Conservation (phyloP, 1,140 invertebrate genomes). For the Tetranychus urticae region DNA sequence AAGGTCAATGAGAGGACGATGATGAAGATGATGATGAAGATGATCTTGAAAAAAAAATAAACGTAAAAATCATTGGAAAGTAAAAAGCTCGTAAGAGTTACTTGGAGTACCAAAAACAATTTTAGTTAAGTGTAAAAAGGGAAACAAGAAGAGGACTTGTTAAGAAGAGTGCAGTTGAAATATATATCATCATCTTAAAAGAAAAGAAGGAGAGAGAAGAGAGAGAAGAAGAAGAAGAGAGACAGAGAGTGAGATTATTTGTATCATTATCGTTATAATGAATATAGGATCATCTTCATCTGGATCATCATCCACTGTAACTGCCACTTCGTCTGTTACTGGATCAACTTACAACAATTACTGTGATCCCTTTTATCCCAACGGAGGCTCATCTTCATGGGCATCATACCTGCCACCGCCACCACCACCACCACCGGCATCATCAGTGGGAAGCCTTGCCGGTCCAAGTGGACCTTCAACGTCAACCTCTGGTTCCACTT, state of each 20-base stretch:
- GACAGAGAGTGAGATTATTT: not conserved
- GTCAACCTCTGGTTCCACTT: not conserved
- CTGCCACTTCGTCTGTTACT: no score
- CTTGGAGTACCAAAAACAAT: no score
- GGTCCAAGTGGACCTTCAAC: not conserved
- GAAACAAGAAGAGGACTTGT: no score
- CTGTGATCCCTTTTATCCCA: conserved; percentile 9
- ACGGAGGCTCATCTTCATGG: conserved; percentile 6
- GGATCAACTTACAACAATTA: not conserved
- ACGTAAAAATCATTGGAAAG: no score
- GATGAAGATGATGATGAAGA: no score
- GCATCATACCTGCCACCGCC: conserved; percentile 4
- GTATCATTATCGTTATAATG: no score
- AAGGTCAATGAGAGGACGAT: no score
- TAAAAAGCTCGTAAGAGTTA: no score
- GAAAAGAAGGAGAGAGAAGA: not conserved
- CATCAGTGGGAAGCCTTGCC: not conserved
- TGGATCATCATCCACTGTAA: not conserved
- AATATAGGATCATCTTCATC: not conserved
- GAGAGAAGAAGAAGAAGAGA: not conserved
- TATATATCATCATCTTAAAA: no score
- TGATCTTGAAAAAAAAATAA: no score
- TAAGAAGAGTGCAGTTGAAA: no score
- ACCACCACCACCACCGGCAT: not conserved
- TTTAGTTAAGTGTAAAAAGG: no score